Evolutionary conservation across 1,140 invertebrate species (phyloP).

Genomic region (Drosophila neocordata): DNA sequence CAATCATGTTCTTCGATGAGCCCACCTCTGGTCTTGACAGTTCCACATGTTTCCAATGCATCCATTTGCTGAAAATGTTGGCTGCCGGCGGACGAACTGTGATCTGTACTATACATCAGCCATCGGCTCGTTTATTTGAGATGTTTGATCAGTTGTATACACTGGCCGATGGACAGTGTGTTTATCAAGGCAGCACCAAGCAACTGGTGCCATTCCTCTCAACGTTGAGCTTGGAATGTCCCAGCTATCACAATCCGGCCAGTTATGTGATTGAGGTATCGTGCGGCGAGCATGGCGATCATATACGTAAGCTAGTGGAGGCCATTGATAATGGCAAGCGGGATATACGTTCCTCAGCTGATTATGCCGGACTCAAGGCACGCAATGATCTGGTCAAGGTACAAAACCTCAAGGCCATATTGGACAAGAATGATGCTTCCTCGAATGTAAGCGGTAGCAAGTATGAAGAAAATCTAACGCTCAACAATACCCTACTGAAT

Average conservation of each 20-base stretch:
- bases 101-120: slow-evolving; percentile 99
- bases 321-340: slow-evolving; percentile 92
- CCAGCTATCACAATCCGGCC: slow-evolving; percentile 97
- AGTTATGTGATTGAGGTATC: slow-evolving; percentile 98
- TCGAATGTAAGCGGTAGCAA: slow-evolving; percentile 84
- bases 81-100: slow-evolving; percentile 96
- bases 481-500: slow-evolving; percentile 73
- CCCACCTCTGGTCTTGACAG: slow-evolving; percentile 98
- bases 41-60: slow-evolving; percentile 96
- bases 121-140: slow-evolving; percentile 96
- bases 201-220: slow-evolving; percentile 94
- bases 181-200: slow-evolving; percentile 94
- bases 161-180: slow-evolving; percentile 95
- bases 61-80: slow-evolving; percentile 93
- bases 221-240: slow-evolving; percentile 92
- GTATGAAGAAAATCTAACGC: slow-evolving; percentile 83
- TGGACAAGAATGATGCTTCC: slow-evolving; percentile 84
- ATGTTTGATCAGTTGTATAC: slow-evolving; percentile 99
- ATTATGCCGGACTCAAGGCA: slow-evolving; percentile 84
- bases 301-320: slow-evolving; percentile 91
- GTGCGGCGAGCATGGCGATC: slow-evolving; percentile 96
- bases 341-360: slow-evolving; percentile 86
- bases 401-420: slow-evolving; percentile 74
- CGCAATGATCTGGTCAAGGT: slow-evolving; percentile 83
- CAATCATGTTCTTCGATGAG: slow-evolving; percentile 99